Conservation (phyloP, 2,797 vertebrate genomes). For the Lepilemur septentrionalis region DNA sequence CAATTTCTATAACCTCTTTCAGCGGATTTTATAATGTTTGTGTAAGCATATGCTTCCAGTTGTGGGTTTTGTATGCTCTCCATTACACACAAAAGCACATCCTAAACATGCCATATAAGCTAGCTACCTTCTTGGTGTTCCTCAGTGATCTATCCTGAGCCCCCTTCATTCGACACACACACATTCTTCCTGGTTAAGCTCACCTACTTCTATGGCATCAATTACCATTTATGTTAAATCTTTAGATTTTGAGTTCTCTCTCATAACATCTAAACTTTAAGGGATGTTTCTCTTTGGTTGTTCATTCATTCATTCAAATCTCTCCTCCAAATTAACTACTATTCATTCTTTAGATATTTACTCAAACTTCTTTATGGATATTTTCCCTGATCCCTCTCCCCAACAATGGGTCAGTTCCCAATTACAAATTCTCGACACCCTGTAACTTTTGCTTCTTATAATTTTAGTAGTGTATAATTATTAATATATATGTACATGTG, state of each 20-base stretch:
- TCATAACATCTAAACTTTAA: neutral
- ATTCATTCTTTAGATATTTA: slow-evolving; percentile 36
- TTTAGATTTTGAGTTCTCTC: neutral
- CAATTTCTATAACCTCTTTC: neutral
- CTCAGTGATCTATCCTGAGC: neutral
- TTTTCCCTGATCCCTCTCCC: neutral
- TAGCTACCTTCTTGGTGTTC: neutral
- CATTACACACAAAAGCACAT: neutral
- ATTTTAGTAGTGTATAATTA: neutral
- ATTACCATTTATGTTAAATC: neutral
- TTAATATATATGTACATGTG: neutral
- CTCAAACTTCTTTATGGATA: slow-evolving; percentile 22
- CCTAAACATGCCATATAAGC: neutral
- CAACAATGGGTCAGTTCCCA: neutral
- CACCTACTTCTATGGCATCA: neutral
- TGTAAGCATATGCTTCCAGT: neutral
- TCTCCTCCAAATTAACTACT: slow-evolving; percentile 36
- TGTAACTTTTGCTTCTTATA: neutral
- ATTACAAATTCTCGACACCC: neutral
- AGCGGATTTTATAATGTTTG: neutral
- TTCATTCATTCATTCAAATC: neutral
- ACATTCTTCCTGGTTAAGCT: neutral
- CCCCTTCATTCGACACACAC: neutral
- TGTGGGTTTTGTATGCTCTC: neutral
- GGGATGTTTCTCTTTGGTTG: neutral